Percentiles rank a stretch among this genome's conserved stretches.
Conservation (phyloP, 2,113 vertebrate species). For the Chaetorhynchus papuensis region DNA sequence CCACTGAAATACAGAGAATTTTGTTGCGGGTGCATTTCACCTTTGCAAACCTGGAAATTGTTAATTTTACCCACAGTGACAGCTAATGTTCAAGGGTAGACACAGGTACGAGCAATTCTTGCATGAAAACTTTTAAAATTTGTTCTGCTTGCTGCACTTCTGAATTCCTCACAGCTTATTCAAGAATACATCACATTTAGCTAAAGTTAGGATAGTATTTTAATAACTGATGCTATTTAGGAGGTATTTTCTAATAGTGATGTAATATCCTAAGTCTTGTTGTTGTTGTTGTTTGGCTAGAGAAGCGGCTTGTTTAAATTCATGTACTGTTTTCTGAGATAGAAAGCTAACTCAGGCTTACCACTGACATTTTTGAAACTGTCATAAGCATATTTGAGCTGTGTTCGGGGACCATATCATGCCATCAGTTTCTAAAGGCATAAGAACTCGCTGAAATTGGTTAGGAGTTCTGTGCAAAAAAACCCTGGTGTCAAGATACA, state of each 20-base stretch:
- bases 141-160: not conserved
- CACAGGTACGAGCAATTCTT: not conserved
- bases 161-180: not conserved
- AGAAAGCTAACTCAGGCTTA: conserved; percentile 21
- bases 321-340: not conserved
- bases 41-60: not conserved
- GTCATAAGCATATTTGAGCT: not conserved
- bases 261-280: not conserved
- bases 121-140: not conserved
- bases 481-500: not conserved
- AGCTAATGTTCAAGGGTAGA: not conserved
- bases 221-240: not conserved
- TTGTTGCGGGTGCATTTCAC: not conserved
- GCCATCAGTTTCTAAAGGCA: not conserved
- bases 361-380: conserved; percentile 39
- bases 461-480: not conserved
- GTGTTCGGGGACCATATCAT: conserved; percentile 5
- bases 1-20: not conserved
- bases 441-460: not conserved
- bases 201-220: not conserved
- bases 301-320: conserved; percentile 34
- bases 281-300: not conserved
- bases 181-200: not conserved
- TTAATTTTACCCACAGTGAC: not conserved
- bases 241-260: not conserved